Evolutionary conservation across 2,113 vertebrate species (phyloP).

Genomic region (Tapirus terrestris): DNA sequence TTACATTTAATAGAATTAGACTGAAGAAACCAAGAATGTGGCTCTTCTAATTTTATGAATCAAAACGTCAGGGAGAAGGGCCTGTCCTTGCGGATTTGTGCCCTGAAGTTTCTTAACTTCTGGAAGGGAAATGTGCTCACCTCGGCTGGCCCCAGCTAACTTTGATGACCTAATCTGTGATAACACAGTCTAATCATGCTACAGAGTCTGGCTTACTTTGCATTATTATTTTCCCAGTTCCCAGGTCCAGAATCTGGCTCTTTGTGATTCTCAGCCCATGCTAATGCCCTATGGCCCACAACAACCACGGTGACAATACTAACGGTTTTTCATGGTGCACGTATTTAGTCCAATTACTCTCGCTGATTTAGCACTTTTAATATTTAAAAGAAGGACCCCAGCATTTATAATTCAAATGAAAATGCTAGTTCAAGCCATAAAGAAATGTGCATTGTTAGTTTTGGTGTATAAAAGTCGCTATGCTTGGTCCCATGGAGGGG

Average conservation of each 20-base stretch:
- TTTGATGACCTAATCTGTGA: neutral
- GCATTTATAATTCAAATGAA: neutral
- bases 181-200: neutral
- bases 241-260: neutral
- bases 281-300: neutral
- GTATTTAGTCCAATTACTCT: neutral
- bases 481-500: neutral
- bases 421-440: neutral
- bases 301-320: neutral
- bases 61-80: neutral
- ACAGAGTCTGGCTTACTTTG: neutral
- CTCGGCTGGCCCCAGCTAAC: neutral
- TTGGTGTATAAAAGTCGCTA: neutral
- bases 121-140: neutral
- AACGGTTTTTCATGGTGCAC: neutral
- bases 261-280: neutral
- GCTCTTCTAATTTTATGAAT: neutral
- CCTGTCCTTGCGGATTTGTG: neutral
- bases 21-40: neutral
- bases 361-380: neutral
- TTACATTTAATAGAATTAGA: conserved; percentile 14
- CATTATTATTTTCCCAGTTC: neutral
- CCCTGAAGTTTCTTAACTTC: conserved; percentile 8
- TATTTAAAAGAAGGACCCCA: neutral
- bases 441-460: neutral